A percentile compares a stretch with the other conserved stretches of the same genome.
These are phyloP conservation scores for Albula glossodonta DNA, from an alignment of 2,113 vertebrate species.

Conservation along the genomic window DNA sequence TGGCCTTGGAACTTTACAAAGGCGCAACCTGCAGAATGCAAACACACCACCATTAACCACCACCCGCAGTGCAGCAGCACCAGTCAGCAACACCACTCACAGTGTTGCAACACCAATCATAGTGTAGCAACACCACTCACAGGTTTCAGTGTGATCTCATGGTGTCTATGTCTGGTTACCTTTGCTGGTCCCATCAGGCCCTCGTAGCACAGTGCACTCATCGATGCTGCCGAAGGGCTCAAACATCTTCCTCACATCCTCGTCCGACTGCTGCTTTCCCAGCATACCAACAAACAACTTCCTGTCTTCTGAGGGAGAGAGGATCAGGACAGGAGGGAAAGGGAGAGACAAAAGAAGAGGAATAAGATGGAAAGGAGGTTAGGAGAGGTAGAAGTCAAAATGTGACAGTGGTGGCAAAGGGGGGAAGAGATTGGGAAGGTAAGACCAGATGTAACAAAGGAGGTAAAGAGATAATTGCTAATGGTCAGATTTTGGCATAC, in stretches of 20 bases:
- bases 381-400: not conserved
- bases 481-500: not conserved
- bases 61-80: not conserved
- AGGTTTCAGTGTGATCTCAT: no score
- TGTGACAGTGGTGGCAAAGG: not conserved
- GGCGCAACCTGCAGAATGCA: constrained; percentile 76
- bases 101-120: no score
- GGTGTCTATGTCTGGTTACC: constrained; percentile 52
- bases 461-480: not conserved
- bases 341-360: not conserved
- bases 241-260: constrained; percentile 89
- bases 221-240: constrained; percentile 89
- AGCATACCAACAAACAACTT: constrained; percentile 94
- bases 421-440: not conserved
- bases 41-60: constrained; percentile 8
- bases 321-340: not conserved
- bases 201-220: constrained; percentile 89
- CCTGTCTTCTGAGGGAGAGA: constrained; percentile 78
- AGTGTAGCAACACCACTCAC: no score
- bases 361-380: not conserved
- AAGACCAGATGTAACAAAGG: not conserved
- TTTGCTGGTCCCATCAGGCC: constrained; percentile 90
- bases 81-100: no score
- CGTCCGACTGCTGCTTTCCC: constrained; percentile 91
- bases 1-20: constrained; percentile 92